These are phyloP conservation scores for Takifugu ocellatus DNA, from an alignment of 2,797 vertebrate species.

Conservation along the genomic window DNA sequence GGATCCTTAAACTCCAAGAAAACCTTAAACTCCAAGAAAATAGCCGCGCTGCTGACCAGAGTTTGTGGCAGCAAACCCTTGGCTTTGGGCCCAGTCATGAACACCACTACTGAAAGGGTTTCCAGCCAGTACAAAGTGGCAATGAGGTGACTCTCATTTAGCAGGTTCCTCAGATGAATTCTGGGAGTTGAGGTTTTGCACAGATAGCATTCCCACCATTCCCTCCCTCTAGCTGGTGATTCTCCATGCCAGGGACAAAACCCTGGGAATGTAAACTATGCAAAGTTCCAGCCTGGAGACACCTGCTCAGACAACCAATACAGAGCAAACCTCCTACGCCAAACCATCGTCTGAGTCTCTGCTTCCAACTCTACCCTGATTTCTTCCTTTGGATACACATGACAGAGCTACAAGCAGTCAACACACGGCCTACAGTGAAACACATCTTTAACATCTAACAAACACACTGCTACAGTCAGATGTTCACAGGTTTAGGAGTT, in stretches of 20 bases:
- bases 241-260: constrained; percentile 55
- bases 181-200: constrained; percentile 32
- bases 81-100: constrained; percentile 20
- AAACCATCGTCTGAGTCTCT: constrained; percentile 18
- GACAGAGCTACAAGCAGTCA: constrained; percentile 2
- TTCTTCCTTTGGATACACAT: constrained; percentile 1
- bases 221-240: constrained; percentile 39
- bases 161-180: constrained; percentile 42
- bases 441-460: too few species aligned
- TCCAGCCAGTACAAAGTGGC: constrained; percentile 34
- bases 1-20: constrained; percentile 47
- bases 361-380: constrained; percentile 33
- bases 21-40: constrained; percentile 52
- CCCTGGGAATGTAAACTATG: constrained; percentile 68
- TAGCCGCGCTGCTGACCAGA: constrained; percentile 44
- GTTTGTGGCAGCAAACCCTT: constrained; percentile 19
- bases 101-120: constrained; percentile 33
- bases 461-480: too few species aligned
- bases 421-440: too few species aligned
- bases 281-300: constrained; percentile 39
- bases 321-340: constrained; percentile 4
- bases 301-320: constrained; percentile 59
- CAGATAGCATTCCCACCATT: constrained; percentile 52
- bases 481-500: neutral
- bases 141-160: constrained; percentile 53